A percentile compares a stretch with the other conserved stretches of the same genome.
Evolutionary conservation across 2,113 vertebrate genomes (phyloP).

Genomic region (Trogon surrucura): DNA sequence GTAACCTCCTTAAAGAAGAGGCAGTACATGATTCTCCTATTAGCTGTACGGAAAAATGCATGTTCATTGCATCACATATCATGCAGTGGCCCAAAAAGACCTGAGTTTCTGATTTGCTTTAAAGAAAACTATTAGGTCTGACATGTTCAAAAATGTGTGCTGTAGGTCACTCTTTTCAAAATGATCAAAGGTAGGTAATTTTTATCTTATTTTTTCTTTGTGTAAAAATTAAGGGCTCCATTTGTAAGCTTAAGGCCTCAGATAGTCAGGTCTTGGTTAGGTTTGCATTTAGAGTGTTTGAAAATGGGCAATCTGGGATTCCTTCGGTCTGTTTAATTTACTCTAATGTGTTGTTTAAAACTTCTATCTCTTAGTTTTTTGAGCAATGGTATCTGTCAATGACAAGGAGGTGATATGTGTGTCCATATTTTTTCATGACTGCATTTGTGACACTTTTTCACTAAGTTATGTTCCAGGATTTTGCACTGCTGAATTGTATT

Average conservation of each 20-base stretch:
- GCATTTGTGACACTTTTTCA: neutral
- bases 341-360: neutral
- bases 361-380: neutral
- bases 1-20: neutral
- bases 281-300: neutral
- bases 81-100: neutral
- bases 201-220: neutral
- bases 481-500: neutral
- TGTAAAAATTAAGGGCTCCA: neutral
- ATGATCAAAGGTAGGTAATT: neutral
- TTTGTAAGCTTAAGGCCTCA: neutral
- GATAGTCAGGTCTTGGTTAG: neutral
- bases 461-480: neutral
- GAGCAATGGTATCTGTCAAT: neutral
- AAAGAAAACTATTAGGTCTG: neutral
- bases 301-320: neutral
- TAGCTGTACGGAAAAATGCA: neutral
- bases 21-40: neutral
- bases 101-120: neutral
- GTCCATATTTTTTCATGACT: neutral
- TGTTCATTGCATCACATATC: neutral
- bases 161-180: neutral
- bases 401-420: neutral
- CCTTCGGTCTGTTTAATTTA: constrained; percentile 6
- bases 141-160: neutral